Evolutionary conservation across 2,888 invertebrate genomes (phyloP).

Genomic region (Silvanus unidentatus): DNA sequence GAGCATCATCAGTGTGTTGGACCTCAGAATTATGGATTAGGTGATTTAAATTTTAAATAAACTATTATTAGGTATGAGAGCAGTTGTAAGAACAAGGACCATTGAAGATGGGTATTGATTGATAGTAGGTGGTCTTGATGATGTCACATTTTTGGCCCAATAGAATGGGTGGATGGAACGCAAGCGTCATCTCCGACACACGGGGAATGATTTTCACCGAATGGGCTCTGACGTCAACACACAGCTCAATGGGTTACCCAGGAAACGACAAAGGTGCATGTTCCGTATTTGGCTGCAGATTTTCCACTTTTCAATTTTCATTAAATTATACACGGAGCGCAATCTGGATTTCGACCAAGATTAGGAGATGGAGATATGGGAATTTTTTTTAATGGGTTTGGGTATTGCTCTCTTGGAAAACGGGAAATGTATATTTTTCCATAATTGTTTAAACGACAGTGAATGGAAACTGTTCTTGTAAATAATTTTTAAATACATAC

Average conservation of each 20-base stretch:
- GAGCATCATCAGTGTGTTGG: no score
- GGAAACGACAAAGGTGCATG: constrained; percentile 27
- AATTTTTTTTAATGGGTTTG: no score
- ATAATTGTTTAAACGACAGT: no score
- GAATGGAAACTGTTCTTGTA: no score
- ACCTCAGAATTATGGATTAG: no score
- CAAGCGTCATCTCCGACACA: constrained; percentile 28
- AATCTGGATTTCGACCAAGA: neutral
- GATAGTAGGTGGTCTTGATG: constrained; percentile 11
- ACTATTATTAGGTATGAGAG: no score
- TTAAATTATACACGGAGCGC: no score
- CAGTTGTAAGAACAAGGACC: constrained; percentile 6
- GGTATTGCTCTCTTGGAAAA: no score
- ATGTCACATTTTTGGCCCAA: constrained; percentile 10
- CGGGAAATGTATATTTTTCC: no score
- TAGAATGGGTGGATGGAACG: constrained; percentile 4
- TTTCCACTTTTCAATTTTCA: constrained; percentile 2
- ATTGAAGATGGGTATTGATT: constrained; percentile 18
- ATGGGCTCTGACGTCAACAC: constrained; percentile 35
- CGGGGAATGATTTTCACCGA: constrained; percentile 33
- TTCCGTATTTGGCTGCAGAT: constrained; percentile 14
- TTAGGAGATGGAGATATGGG: no score
- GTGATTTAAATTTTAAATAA: no score
- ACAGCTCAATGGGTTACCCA: constrained; percentile 37
- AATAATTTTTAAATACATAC: no score